Percentiles rank a stretch among this genome's conserved stretches.
phyloP scores from a whole-genome alignment of 2,797 vertebrate genomes.

The Molossus alvarezi region DNA sequence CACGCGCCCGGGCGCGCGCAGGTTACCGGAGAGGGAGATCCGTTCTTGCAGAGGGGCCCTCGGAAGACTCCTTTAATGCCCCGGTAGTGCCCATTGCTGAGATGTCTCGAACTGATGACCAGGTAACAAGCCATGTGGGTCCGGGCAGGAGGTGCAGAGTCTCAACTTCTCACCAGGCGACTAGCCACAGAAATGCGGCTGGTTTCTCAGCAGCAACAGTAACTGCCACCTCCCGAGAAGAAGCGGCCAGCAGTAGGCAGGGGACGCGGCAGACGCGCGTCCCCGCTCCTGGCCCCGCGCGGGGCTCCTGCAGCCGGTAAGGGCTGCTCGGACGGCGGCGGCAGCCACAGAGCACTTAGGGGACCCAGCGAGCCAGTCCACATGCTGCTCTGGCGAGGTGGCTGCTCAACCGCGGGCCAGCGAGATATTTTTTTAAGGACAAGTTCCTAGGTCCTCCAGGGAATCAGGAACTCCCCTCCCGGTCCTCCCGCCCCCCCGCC shows the following conservation, averaged over 20 bases:
- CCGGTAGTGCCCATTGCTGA: slow-evolving; percentile 98
- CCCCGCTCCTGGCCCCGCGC: slow-evolving; percentile 83
- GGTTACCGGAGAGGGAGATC: slow-evolving; percentile 95
- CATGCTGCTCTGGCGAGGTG: slow-evolving; percentile 87
- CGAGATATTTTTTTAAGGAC: slow-evolving; percentile 59
- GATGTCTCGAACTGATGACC: slow-evolving; percentile 99
- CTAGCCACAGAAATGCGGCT: slow-evolving; percentile 67
- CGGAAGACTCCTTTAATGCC: slow-evolving; percentile 99
- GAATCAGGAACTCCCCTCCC: not conserved
- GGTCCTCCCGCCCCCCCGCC: slow-evolving; percentile 25
- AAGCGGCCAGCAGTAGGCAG: slow-evolving; percentile 78
- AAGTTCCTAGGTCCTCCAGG: slow-evolving; percentile 74
- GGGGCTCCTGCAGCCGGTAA: slow-evolving; percentile 80
- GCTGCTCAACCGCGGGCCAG: slow-evolving; percentile 54
- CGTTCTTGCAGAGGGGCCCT: slow-evolving; percentile 95
- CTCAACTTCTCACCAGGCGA: slow-evolving; percentile 78
- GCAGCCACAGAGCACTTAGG: slow-evolving; percentile 83
- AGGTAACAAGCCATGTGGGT: slow-evolving; percentile 97
- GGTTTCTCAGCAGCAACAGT: slow-evolving; percentile 70
- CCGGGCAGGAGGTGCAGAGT: slow-evolving; percentile 76
- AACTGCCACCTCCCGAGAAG: slow-evolving; percentile 76
- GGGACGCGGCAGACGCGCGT: slow-evolving; percentile 67
- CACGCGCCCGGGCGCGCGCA: slow-evolving; percentile 72
- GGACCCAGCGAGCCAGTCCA: slow-evolving; percentile 85
- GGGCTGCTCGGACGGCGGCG: slow-evolving; percentile 75